Evolutionary conservation across 2,113 vertebrate species (phyloP), one percentile per base, ranked within the genome.

Genomic region (Colinus virginianus): DNA sequence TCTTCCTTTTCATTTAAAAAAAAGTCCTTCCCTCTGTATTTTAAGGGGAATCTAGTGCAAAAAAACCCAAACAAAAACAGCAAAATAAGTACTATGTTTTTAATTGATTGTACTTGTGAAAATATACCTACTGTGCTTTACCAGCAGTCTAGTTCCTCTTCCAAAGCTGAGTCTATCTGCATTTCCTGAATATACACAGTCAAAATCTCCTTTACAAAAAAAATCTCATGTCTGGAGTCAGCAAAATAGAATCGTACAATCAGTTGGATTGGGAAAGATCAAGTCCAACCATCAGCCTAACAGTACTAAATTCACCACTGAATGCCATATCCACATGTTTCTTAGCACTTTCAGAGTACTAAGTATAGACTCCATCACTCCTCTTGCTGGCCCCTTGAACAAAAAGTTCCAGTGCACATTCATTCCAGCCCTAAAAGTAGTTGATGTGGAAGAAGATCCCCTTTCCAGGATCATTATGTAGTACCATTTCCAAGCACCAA

Each of bases 181-280:
- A 2, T 0, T 1, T 19, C 28, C 72, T 84, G 76, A 80, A 30
- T 71, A 61, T 55, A 67, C 95, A 95, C 96, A 64, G 71, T 16
- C 49, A 20, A 18, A 85, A 64, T 25, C 30, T 81, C 10, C 48
- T 59, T 90, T 84, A 93, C 92, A 87, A 92, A 94, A 91, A 97
- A 88, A 2, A 56, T 49, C 11, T 40, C 26, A 36, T 22, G 22
- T 6, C 69, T 77, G 7, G 1, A 2, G 7, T 28, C 30, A 38
- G 3, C 2, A 0, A 25, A 42, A 91, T 43, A 46, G 68, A 83
- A 36, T 4, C 28, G 1, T 3, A 0, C 32, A 34, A 59, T 34
- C 56, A 34, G 30, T 56, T 56, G 19, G 56, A 11, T 34, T 34
- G 19, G 11, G 34, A 59, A 59, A 34, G 56, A 59, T 59, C 56